Conservation (phyloP, 2,888 invertebrate genomes). For the Tetragnatha montana region DNA sequence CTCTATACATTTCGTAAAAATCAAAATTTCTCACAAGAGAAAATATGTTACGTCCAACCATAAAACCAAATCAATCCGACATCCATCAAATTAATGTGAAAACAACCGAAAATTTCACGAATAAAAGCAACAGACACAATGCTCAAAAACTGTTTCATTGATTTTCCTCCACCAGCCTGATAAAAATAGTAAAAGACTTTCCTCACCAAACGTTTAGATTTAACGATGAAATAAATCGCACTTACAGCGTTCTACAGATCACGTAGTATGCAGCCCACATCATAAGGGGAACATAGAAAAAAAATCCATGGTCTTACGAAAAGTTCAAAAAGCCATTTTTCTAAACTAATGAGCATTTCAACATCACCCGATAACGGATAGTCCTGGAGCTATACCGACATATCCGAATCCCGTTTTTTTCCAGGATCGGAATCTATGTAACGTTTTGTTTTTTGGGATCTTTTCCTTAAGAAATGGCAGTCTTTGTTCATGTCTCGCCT, state of each 20-base stretch:
- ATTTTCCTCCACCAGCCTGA: neutral
- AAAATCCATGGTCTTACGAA: neutral
- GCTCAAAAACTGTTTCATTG: neutral
- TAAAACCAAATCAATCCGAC: neutral
- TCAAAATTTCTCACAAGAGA: too few relatives aligned
- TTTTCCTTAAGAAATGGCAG: neutral
- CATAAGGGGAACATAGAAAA: neutral
- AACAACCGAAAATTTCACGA: neutral
- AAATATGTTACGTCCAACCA: too few relatives aligned
- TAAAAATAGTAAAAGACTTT: neutral
- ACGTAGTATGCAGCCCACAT: neutral
- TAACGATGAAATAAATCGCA: neutral
- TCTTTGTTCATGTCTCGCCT: conserved; percentile 5
- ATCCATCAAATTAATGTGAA: neutral
- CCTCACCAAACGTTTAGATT: neutral
- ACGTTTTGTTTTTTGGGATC: conserved; percentile 7
- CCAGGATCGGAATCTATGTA: neutral
- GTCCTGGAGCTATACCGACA: conserved; percentile 6
- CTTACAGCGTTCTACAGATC: neutral
- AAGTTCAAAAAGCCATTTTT: conserved; percentile 42
- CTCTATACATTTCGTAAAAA: too few relatives aligned
- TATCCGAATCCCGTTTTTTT: conserved; percentile 6
- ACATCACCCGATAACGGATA: conserved; percentile 24
- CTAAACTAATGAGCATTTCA: conserved; percentile 40
- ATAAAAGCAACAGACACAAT: neutral